phyloP scores from a whole-genome alignment of 1,140 invertebrate species.

The Phenacoccus solenopsis region DNA sequence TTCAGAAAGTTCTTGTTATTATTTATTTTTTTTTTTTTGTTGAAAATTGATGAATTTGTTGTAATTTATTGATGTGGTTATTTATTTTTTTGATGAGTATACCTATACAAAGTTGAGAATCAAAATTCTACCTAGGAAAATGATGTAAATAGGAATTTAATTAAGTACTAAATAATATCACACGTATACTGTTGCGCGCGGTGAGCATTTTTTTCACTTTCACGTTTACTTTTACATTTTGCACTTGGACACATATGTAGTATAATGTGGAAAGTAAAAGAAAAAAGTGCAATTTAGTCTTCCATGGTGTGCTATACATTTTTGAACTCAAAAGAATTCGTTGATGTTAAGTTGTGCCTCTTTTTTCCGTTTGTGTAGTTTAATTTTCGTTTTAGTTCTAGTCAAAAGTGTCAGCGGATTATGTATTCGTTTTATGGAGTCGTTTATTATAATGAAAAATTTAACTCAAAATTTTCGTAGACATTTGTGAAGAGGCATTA shows the following conservation, averaged over 20 bases:
- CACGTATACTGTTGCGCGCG: neutral
- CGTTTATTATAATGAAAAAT: neutral
- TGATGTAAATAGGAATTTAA: neutral
- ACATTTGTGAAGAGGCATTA: neutral
- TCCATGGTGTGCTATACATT: neutral
- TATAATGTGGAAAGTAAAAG: neutral
- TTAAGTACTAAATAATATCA: too few relatives aligned
- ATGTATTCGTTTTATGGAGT: neutral
- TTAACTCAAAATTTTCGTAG: neutral
- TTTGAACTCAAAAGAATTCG: neutral
- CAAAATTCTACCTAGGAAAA: neutral
- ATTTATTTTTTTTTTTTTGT: neutral
- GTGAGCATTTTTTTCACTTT: neutral
- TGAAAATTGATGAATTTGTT: too few relatives aligned
- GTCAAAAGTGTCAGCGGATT: neutral
- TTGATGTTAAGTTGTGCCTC: neutral
- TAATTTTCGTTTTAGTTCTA: too few relatives aligned
- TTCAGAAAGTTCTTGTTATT: neutral
- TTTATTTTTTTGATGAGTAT: too few relatives aligned
- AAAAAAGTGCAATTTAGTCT: neutral
- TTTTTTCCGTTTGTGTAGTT: neutral
- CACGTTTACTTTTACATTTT: neutral
- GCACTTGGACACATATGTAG: neutral
- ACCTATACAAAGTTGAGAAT: neutral
- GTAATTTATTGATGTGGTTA: too few relatives aligned